phyloP scores from a whole-genome alignment of 2,113 vertebrate species.

The Genyomyrus donnyi region DNA sequence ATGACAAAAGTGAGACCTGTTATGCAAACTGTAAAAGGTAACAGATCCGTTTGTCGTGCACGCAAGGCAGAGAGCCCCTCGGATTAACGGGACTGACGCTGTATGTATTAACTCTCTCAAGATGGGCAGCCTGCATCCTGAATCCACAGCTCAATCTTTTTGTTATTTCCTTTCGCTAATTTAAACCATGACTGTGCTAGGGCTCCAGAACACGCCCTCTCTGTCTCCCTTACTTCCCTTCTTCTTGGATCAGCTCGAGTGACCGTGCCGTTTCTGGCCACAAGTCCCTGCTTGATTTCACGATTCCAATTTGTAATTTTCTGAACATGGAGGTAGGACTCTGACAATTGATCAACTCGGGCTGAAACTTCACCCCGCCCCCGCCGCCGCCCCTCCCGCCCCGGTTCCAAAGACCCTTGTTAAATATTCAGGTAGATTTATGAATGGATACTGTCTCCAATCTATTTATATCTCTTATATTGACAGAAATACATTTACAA shows the following conservation, averaged over 20 bases:
- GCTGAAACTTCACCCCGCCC: conserved; percentile 10
- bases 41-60: neutral
- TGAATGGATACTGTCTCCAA: conserved; percentile 58
- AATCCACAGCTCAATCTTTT: neutral
- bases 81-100: neutral
- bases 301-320: conserved; percentile 71
- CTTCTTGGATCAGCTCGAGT: neutral
- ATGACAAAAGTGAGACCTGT: conserved; percentile 1
- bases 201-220: neutral
- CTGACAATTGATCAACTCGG: conserved; percentile 62
- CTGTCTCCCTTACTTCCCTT: conserved; percentile 1
- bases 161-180: conserved; percentile 6
- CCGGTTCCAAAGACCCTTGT: conserved; percentile 58
- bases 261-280: conserved; percentile 39
- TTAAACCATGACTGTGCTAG: neutral
- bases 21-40: conserved; percentile 2
- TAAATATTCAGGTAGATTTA: conserved; percentile 73
- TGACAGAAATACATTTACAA: conserved; percentile 54
- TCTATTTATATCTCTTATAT: conserved; percentile 63
- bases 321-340: conserved; percentile 62
- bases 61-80: neutral
- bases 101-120: neutral
- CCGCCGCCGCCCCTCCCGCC: conserved; percentile 16
- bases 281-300: conserved; percentile 62
- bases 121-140: neutral